Percentiles rank a stretch among this genome's conserved stretches.
These are phyloP conservation scores for Haliclystus octoradiatus DNA, from an alignment of 30 jellyfish, hydroid and myxozoan genomes.

Conservation along the genomic window DNA sequence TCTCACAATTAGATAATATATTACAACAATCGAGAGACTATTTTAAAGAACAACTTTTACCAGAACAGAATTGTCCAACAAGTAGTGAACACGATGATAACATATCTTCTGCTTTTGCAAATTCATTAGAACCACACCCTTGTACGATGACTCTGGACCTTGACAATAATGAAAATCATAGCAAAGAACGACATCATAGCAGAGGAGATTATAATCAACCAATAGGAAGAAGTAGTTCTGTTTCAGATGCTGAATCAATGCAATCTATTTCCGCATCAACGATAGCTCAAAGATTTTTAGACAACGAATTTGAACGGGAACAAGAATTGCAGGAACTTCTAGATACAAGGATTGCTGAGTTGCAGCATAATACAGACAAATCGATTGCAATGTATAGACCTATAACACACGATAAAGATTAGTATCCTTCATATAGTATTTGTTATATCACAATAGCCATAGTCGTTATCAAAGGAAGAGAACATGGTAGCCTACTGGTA, in stretches of 20 bases:
- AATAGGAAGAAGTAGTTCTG: not conserved
- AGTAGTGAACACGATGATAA: too few species aligned
- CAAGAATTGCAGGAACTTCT: constrained; percentile 17
- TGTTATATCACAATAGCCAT: too few species aligned
- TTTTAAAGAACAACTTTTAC: not conserved
- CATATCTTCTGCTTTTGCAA: too few species aligned
- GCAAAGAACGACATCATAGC: not conserved
- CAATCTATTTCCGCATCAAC: constrained; percentile 22
- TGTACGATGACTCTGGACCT: too few species aligned
- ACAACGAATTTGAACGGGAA: constrained; percentile 32
- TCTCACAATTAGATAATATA: constrained; percentile 7
- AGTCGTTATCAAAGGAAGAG: too few species aligned
- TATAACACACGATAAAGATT: not conserved
- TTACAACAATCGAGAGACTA: constrained; percentile 10
- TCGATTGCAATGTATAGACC: not conserved
- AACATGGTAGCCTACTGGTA: too few species aligned
- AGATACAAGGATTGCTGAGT: constrained; percentile 26
- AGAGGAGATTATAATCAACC: not conserved
- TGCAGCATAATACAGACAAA: constrained; percentile 20
- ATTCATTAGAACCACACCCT: too few species aligned
- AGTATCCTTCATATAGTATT: too few species aligned
- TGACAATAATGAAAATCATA: not conserved
- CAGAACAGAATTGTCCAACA: too few species aligned
- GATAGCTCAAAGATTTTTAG: constrained; percentile 25
- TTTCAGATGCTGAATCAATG: constrained; percentile 4